These are phyloP conservation scores for Aeoliscus strigatus DNA, from an alignment of 2,797 vertebrate species.

Conservation along the genomic window DNA sequence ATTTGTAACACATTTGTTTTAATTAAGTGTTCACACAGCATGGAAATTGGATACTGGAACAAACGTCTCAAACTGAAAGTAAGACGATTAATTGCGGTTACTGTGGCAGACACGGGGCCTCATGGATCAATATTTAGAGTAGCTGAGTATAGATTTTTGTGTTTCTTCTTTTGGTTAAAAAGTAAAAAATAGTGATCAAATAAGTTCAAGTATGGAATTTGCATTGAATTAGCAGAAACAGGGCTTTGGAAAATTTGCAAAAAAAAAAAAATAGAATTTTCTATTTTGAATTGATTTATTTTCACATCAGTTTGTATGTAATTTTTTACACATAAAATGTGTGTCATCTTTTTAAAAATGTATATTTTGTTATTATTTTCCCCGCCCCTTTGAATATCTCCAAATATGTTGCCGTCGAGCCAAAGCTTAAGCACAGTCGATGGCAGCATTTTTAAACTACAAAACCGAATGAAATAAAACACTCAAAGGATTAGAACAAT, in stretches of 20 bases:
- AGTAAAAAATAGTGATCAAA: constrained; percentile 52
- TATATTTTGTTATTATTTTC: no score
- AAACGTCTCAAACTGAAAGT: constrained; percentile 75
- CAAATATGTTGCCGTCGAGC: constrained; percentile 47
- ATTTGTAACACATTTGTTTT: constrained; percentile 83
- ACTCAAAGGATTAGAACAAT: constrained; percentile 89
- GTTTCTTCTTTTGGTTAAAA: no score
- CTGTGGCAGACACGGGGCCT: constrained; percentile 61
- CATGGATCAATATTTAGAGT: constrained; percentile 73
- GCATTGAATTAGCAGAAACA: no score
- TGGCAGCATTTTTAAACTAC: constrained; percentile 79
- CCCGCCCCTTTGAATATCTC: constrained; percentile 33
- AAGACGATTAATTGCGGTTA: constrained; percentile 76
- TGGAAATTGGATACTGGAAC: constrained; percentile 79
- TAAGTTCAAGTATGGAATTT: no score
- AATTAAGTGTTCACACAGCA: constrained; percentile 82
- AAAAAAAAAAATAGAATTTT: no score
- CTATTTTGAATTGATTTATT: no score
- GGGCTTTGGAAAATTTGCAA: no score
- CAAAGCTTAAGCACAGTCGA: constrained; percentile 41
- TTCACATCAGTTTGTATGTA: no score
- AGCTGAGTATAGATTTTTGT: constrained; percentile 58
- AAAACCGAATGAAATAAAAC: constrained; percentile 86
- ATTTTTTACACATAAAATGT: no score
- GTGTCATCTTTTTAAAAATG: constrained; percentile 13